Evolutionary conservation across 2,888 invertebrate species (phyloP), one percentile per base, ranked within the genome.

Genomic region (Galerucella calmariensis): DNA sequence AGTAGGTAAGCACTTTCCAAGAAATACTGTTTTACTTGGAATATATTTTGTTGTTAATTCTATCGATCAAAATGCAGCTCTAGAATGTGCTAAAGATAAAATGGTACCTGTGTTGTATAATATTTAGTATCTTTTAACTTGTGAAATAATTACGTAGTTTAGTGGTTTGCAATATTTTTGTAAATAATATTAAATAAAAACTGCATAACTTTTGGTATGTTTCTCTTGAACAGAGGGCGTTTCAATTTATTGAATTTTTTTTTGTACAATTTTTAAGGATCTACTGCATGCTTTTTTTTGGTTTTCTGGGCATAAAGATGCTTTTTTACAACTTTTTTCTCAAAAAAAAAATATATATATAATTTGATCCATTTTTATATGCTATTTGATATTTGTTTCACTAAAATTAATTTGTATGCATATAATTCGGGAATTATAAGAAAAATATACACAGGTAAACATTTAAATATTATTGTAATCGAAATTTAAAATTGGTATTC

Each of bases 181-280:
- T 65, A 65, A 68, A 56, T 73, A 68, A 46, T 44, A 48, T 56
- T 66, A 44, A 66, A 56, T 51, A 41, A 69, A 70, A 51, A 72
- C 46, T 53, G 10, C 66, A 58, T 67, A 56, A 56, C 3, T 16
- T 20, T 16, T 56, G 10, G 20, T 56, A 56, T 56, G 8, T 56
- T 56, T 56, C 16, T 56, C 20, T 20, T 10, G 1, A 51, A 51
- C 6, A 51, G 6, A 6, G 14, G 51, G 51, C 8, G 51, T 51
- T 51, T n/a, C 14, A 14, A 51, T 51, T 51, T n/a, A 51, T 51
- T n/a, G 14, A 11, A 51, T 14, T 14, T 12, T 48, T 48, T 35
- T 35, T 35, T 35, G 35, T 35, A 35, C 35, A 35, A 35, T 35
- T 35, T 35, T 41, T 41, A 6, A 41, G 35, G 35, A 8, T 9